Percentiles rank a stretch among this genome's conserved stretches.
phyloP scores from a whole-genome alignment of 1,140 invertebrate species.

The Anadara kagoshimensis region DNA sequence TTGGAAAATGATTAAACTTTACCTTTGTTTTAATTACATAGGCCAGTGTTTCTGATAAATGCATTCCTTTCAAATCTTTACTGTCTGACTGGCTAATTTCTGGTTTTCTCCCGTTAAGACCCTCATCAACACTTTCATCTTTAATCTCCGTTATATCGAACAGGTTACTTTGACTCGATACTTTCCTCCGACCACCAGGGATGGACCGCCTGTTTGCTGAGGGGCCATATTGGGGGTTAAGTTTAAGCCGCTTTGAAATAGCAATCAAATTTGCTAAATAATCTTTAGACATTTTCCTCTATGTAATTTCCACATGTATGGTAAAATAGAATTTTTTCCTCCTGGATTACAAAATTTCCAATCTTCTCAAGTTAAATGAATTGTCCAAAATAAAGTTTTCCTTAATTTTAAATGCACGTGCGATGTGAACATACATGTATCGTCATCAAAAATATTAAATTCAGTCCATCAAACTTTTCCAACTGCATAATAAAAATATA shows the following conservation, averaged over 20 bases:
- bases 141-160: constrained; percentile 9
- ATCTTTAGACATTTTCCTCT: constrained; percentile 24
- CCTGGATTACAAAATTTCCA: too few relatives aligned
- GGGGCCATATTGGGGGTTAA: constrained; percentile 7
- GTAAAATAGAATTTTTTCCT: too few relatives aligned
- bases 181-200: background rate
- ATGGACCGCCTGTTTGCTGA: constrained; percentile 1
- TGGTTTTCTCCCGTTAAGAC: background rate
- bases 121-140: constrained; percentile 11
- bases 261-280: constrained; percentile 13
- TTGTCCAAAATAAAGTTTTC: too few relatives aligned
- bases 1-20: background rate
- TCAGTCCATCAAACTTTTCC: too few relatives aligned
- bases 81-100: background rate
- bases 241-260: constrained; percentile 19
- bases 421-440: too few relatives aligned
- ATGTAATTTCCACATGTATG: background rate
- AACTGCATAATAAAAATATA: too few relatives aligned
- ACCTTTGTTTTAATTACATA: constrained; percentile 15
- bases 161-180: background rate
- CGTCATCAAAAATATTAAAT: too few relatives aligned
- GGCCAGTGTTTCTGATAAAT: constrained; percentile 4
- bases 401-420: too few relatives aligned
- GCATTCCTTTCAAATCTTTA: constrained; percentile 8
- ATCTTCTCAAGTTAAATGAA: too few relatives aligned